Evolutionary conservation across 2,797 vertebrate genomes (phyloP), one percentile per base, ranked within the genome.

Genomic region (Benthosema pterotum): DNA sequence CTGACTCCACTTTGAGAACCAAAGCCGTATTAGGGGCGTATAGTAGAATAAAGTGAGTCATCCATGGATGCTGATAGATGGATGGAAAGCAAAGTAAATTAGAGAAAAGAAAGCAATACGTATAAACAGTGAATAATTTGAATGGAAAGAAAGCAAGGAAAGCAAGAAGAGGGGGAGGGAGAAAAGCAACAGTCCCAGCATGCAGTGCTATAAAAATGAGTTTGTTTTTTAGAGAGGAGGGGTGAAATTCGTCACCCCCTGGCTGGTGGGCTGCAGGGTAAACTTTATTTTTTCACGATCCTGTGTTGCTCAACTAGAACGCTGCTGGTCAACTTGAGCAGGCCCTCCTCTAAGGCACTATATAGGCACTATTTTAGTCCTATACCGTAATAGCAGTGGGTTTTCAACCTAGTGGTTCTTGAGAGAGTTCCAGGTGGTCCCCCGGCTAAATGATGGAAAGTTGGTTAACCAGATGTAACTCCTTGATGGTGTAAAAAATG

Each of bases 181-280:
- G 38, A 11, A 18, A 48, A n/a, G 22, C 49, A 11, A 43, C 80
- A 83, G 77, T 80, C 66, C 48, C 57, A 56, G 57, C 71, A 77
- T 72, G 69, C 78, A 74, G 75, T 69, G 75, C 77, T 69, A 63
- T 74, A 85, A 88, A n/a, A 38, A 89, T 87, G 46, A 83, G 68
- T 78, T 52, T 85, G 69, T 78, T 51, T 86, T 91, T 92, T 91
- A 88, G 89, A 91, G 83, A 54, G 54, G 28, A 83, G 75, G 79
- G 80, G 88, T 86, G 86, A 88, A 92, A 92, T 91, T 85, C 15
- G 70, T 86, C 91, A 91, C 88, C 82, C 75, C 25, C 3, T 71
- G 80, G 73, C 83, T 42, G 58, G 52, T 80, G 82, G 83, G 80
- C 79, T 86, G 60, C n/a, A n/a, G n/a, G 49, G 83, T 81, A 89